Conservation (phyloP, 2,113 vertebrate species). For the Mustela lutreola region DNA sequence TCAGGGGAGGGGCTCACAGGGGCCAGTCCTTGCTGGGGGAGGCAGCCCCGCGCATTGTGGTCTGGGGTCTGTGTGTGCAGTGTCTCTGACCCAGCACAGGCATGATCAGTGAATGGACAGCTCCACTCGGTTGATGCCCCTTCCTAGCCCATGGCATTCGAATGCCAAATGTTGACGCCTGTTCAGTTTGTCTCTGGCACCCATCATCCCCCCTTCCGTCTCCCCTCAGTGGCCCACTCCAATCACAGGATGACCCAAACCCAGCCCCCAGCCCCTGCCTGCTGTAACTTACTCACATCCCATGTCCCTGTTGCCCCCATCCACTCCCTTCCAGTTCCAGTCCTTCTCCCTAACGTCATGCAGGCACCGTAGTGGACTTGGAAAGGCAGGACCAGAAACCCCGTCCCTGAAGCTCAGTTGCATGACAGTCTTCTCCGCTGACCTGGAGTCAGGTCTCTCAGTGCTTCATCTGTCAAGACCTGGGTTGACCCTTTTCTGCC, state of each 20-base stretch:
- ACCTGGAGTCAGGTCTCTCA: not conserved
- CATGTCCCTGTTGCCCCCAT: fast-evolving
- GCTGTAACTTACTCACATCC: not conserved
- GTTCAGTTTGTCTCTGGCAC: not conserved
- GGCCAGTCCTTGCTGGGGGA: not conserved
- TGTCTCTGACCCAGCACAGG: not conserved
- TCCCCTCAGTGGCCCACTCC: not conserved
- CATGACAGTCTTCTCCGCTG: not conserved
- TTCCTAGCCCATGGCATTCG: fast-evolving
- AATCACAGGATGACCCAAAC: not conserved
- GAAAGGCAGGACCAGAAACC: not conserved
- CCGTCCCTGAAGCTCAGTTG: not conserved
- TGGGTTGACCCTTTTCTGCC: not conserved
- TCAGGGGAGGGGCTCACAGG: not conserved
- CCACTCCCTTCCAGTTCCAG: not conserved
- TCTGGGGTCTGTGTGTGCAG: not conserved
- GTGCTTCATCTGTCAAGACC: not conserved
- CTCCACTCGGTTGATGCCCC: not conserved
- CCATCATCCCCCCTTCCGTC: fast-evolving
- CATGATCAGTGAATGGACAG: not conserved
- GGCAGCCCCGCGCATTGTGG: not conserved
- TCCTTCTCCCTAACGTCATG: not conserved
- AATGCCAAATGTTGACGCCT: not conserved
- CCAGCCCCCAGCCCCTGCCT: too few relatives aligned
- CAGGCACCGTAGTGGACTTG: not conserved